phyloP scores from a whole-genome alignment of 1,140 invertebrate species.

The Pogonomyrmex barbatus region DNA sequence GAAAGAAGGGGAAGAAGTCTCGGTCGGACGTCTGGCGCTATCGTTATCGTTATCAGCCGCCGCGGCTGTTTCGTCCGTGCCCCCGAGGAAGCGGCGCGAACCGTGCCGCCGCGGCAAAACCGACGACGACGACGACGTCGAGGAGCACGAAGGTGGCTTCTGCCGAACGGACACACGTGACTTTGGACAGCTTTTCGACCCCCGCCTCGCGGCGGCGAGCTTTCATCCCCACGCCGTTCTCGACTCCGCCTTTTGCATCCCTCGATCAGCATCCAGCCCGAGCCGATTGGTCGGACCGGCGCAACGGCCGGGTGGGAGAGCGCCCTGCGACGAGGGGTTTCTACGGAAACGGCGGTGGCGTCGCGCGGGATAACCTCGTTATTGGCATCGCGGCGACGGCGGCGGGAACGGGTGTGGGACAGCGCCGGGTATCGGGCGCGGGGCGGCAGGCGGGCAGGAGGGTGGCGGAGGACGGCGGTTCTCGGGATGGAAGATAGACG shows the following conservation, averaged over 20 bases:
- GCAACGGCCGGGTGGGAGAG: conserved; percentile 70
- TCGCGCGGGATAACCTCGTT: conserved; percentile 82
- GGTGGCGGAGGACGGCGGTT: conserved; percentile 56
- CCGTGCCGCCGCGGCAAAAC: conserved; percentile 48
- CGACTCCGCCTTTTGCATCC: conserved; percentile 80
- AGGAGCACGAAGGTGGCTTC: conserved; percentile 82
- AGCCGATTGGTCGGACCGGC: conserved; percentile 76
- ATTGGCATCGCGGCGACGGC: conserved; percentile 77
- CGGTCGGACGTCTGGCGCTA: conserved; percentile 49
- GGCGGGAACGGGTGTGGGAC: conserved; percentile 19
- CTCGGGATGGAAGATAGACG: conserved; percentile 53
- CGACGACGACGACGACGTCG: conserved; percentile 72
- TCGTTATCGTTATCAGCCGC: conserved; percentile 71
- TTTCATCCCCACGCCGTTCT: conserved; percentile 80
- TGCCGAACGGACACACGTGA: conserved; percentile 82
- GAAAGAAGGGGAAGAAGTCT: conserved; percentile 10
- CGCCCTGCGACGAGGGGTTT: conserved; percentile 78
- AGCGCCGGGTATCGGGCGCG: background rate
- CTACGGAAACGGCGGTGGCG: conserved; percentile 80
- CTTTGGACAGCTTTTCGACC: conserved; percentile 82
- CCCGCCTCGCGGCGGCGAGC: conserved; percentile 70
- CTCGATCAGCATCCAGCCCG: conserved; percentile 79
- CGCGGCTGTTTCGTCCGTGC: conserved; percentile 55
- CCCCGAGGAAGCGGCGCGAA: conserved; percentile 56
- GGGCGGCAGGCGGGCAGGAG: background rate